Evolutionary conservation across 2,888 invertebrate species (phyloP).

Genomic region (Agrochola lota): DNA sequence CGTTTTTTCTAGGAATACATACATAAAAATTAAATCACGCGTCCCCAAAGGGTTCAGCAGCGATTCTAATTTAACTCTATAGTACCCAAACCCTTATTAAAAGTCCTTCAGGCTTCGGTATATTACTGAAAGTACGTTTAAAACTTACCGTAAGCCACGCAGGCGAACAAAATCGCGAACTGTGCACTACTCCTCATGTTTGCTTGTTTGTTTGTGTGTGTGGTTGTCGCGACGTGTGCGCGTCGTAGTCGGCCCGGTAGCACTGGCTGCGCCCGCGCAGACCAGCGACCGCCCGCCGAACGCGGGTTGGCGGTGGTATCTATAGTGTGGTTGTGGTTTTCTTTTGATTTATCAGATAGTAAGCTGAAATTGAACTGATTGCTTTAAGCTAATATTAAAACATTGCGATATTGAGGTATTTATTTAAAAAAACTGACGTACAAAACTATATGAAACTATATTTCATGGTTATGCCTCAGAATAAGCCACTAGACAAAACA

Average conservation of each 20-base stretch:
- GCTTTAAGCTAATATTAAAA: not conserved
- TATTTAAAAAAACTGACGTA: not conserved
- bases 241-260: constrained; percentile 80
- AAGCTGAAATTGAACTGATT: not conserved
- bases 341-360: not conserved
- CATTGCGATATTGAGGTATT: not conserved
- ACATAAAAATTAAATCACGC: not conserved
- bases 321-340: constrained; percentile 73
- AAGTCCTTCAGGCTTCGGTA: not conserved
- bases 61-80: not conserved
- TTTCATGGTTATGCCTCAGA: not conserved
- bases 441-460: not conserved
- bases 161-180: constrained; percentile 80
- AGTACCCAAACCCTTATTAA: not conserved
- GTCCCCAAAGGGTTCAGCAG: not conserved
- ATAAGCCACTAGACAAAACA: not conserved
- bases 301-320: constrained; percentile 69
- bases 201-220: constrained; percentile 69
- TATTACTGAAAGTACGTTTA: constrained; percentile 3
- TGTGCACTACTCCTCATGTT: constrained; percentile 83
- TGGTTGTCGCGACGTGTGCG: constrained; percentile 81
- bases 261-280: constrained; percentile 81
- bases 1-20: not conserved
- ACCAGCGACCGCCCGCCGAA: constrained; percentile 71
- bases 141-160: constrained; percentile 84